phyloP scores from a whole-genome alignment of 2,888 invertebrate species.

The Zelleria hepariella region DNA sequence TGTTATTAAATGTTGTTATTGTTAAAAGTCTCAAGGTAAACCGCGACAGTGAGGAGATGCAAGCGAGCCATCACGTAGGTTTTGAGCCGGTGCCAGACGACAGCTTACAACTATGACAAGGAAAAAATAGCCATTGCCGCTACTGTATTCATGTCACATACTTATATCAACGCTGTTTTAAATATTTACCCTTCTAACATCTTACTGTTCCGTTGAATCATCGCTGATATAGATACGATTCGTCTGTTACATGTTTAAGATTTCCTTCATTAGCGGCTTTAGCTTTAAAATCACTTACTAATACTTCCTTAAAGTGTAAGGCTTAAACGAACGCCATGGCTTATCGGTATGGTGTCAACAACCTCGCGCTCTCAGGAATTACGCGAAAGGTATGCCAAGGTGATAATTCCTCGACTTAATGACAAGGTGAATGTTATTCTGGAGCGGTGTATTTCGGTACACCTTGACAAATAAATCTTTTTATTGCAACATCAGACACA shows the following conservation, averaged over 20 bases:
- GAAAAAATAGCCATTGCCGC: slow-evolving; percentile 56
- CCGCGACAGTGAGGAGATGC: neutral
- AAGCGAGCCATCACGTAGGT: slow-evolving; percentile 24
- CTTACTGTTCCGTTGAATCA: neutral
- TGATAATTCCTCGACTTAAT: slow-evolving; percentile 39
- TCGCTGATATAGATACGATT: neutral
- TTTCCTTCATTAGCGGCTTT: too few relatives aligned
- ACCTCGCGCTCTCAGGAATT: slow-evolving; percentile 40
- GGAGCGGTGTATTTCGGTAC: neutral
- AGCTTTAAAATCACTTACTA: too few relatives aligned
- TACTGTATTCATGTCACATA: slow-evolving; percentile 5
- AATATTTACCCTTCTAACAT: slow-evolving; percentile 9
- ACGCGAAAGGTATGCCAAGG: slow-evolving; percentile 52
- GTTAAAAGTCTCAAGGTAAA: slow-evolving; percentile 1
- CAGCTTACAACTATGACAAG: slow-evolving; percentile 53
- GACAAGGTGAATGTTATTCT: slow-evolving; percentile 23
- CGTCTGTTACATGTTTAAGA: too few relatives aligned
- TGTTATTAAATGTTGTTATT: neutral
- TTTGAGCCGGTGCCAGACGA: slow-evolving; percentile 54
- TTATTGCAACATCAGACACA: neutral
- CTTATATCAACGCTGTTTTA: neutral
- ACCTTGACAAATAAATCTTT: neutral
- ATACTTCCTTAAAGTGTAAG: too few relatives aligned
- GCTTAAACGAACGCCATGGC: slow-evolving; percentile 18
- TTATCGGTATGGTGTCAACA: slow-evolving; percentile 42